A percentile compares a stretch with the other conserved stretches of the same genome.
Conservation (phyloP, 92 coral and sea anemone species). For the Epizoanthus scotinus region DNA sequence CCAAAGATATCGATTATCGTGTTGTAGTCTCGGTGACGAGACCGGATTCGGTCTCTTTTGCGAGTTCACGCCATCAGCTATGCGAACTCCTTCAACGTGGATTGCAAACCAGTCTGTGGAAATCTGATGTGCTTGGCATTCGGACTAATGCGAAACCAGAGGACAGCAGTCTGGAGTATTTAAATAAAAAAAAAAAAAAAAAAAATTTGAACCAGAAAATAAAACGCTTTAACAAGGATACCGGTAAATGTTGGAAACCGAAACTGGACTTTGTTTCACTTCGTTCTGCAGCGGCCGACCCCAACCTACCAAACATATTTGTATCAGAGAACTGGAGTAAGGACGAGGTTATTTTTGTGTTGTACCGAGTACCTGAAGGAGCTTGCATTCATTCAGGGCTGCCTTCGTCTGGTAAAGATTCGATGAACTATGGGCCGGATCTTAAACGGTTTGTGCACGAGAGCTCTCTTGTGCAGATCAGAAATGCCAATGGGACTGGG, state of each 20-base stretch:
- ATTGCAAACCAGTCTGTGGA: background rate
- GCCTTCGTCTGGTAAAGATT: background rate
- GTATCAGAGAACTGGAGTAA: background rate
- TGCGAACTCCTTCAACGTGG: background rate
- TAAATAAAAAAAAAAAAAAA: too few relatives aligned
- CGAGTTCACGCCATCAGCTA: background rate
- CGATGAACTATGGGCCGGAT: background rate
- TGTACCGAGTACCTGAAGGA: background rate
- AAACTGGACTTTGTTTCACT: slow-evolving; percentile 1
- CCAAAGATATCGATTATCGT: background rate
- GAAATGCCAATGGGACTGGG: background rate
- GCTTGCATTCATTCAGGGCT: background rate
- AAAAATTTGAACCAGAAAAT: too few relatives aligned
- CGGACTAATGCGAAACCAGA: background rate
- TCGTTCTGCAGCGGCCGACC: background rate
- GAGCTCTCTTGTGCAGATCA: background rate
- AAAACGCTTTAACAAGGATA: background rate
- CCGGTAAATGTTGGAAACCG: background rate
- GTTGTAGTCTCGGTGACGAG: background rate
- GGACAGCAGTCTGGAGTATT: background rate
- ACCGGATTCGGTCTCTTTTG: slow-evolving; percentile 3
- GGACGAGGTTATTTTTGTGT: slow-evolving; percentile 11
- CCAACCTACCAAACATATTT: background rate
- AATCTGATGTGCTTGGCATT: slow-evolving; percentile 20
- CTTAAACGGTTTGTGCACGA: slow-evolving; percentile 10